Base-by-base conservation (phyloP, 1,140 invertebrate species). In the Nylanderia fulva region DNA sequence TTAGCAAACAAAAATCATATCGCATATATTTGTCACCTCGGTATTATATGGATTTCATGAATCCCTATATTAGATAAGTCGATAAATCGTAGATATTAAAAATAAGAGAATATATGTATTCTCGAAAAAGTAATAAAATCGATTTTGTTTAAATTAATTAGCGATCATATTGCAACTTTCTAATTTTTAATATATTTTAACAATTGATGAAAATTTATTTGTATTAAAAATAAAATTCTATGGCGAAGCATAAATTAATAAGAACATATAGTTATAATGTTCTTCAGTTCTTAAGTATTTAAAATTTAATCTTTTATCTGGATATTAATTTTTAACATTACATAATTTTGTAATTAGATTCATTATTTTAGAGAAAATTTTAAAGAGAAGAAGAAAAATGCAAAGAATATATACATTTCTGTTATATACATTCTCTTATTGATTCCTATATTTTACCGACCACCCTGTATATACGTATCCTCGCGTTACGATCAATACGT, bases 1-100 rank as follows among this genome's bases (percentile, higher is more conserved):
- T 77, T 66, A 80, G 77, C 85, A 88, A 88, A 90, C 88, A 86
- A 87, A 90, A 90, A 87, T 85, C 79, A 75, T 86, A 58, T 68
- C 60, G 48, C 48, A 48, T 54, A 77, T 79, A 74, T 88, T 90
- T 89, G 83, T 71, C 76, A 36, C 21, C n/a, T 7, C 42, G 24
- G 27, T 69, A 89, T 85, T 85, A 84, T 76, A 54, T 60, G 77
- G 29, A 74, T 27, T 61, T 61, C 8, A 24, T 15, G 36, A 58
- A 29, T 82, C 36, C 21, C 18, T 18, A 42, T 45, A 15, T 45
- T 45, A 18, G 13, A 6, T 42, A 60, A 4, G 24, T 84, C 79
- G 80, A 85, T 87, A 2, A 52, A 39, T 61, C 13, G 54, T 13
- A 9, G 15, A 24, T 52, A 27, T 85, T 18, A 18, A 66, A 58